These are phyloP conservation scores for Morpho achilles DNA, from an alignment of 2,888 invertebrate genomes.

Conservation along the genomic window DNA sequence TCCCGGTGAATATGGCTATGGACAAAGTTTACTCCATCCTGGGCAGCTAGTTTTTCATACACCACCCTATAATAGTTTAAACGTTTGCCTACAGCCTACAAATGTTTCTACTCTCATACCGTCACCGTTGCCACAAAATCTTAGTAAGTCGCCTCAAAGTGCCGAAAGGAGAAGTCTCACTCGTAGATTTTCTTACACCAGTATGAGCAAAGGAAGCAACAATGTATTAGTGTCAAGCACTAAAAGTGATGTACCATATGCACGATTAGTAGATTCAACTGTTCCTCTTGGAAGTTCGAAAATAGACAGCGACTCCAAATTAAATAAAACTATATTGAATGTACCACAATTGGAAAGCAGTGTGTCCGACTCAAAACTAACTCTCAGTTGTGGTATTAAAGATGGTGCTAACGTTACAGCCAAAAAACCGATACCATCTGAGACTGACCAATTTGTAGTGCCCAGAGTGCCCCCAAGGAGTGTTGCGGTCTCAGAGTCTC, in stretches of 20 bases:
- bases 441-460: slow-evolving; percentile 51
- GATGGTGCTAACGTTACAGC: slow-evolving; percentile 53
- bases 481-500: slow-evolving; percentile 82
- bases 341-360: slow-evolving; percentile 87
- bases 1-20: slow-evolving; percentile 93
- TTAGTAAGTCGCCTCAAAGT: slow-evolving; percentile 63
- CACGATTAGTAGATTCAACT: slow-evolving; percentile 86
- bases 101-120: slow-evolving; percentile 63
- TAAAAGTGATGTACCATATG: slow-evolving; percentile 87
- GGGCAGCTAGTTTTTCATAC: slow-evolving; percentile 94
- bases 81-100: slow-evolving; percentile 86
- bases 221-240: slow-evolving; percentile 65
- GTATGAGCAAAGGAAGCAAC: slow-evolving; percentile 66
- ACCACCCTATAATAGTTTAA: slow-evolving; percentile 89
- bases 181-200: slow-evolving; percentile 70
- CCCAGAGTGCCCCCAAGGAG: slow-evolving; percentile 68
- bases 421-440: slow-evolving; percentile 49
- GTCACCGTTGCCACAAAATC: slow-evolving; percentile 61
- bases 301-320: slow-evolving; percentile 85
- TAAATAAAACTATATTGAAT: slow-evolving; percentile 77
- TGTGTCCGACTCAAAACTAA: slow-evolving; percentile 90
- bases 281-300: slow-evolving; percentile 77
- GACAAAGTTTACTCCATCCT: slow-evolving; percentile 94
- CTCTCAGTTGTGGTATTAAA: slow-evolving; percentile 85
- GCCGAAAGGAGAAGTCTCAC: slow-evolving; percentile 67